Conservation (phyloP, 2,888 invertebrate genomes). For the Nephrocerus scutellatus region DNA sequence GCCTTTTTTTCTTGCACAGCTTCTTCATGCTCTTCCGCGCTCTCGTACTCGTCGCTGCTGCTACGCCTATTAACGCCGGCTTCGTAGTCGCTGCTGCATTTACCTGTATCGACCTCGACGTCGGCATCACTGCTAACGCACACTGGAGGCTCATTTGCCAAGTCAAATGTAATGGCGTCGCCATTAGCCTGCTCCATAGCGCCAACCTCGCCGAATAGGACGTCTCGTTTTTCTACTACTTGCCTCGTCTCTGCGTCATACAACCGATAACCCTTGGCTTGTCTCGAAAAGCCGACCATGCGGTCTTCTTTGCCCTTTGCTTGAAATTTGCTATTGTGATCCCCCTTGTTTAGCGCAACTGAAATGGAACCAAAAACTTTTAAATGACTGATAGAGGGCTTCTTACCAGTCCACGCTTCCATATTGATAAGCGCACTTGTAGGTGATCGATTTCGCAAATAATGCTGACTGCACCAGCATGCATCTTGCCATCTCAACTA, state of each 20-base stretch:
- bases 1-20: too few species aligned
- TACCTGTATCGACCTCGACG: too few species aligned
- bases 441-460: conserved; percentile 15
- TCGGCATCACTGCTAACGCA: too few species aligned
- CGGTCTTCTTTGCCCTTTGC: conserved; percentile 15
- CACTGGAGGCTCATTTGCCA: too few species aligned
- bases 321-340: conserved; percentile 14
- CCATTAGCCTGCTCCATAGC: too few species aligned
- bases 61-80: too few species aligned
- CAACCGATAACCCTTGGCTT: conserved; percentile 16
- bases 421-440: conserved; percentile 7
- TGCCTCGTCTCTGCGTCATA: conserved; percentile 6
- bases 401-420: conserved; percentile 12
- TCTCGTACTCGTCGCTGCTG: too few species aligned
- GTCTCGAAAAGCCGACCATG: conserved; percentile 17
- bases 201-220: too few species aligned
- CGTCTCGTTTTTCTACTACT: conserved; percentile 10
- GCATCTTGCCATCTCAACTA: conserved; percentile 14
- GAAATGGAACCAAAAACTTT: conserved; percentile 17
- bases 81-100: too few species aligned
- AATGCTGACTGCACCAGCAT: conserved; percentile 17
- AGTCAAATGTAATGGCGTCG: too few species aligned
- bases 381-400: conserved; percentile 12
- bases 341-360: conserved; percentile 16
- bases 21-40: not conserved